These are phyloP conservation scores for Papilio gigon DNA, from an alignment of 2,888 invertebrate genomes.

Conservation along the genomic window DNA sequence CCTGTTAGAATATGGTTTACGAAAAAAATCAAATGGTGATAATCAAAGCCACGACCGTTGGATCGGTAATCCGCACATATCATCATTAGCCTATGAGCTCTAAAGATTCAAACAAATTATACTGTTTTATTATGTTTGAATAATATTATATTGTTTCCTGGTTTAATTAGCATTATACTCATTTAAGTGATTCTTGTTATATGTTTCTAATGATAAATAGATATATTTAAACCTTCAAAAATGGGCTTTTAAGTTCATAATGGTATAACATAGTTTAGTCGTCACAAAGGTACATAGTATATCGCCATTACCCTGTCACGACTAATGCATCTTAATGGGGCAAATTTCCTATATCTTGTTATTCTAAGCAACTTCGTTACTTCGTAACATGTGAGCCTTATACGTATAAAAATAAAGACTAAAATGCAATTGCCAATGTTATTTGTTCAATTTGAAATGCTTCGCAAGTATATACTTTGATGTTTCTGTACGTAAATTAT, in stretches of 20 bases:
- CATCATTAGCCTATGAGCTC: no score
- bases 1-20: no score
- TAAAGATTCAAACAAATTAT: no score
- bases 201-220: no score
- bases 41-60: no score
- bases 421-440: not conserved
- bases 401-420: not conserved
- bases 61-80: no score
- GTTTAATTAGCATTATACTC: no score
- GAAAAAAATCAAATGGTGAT: no score
- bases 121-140: not conserved
- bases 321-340: constrained; percentile 32
- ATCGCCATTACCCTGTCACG: constrained; percentile 25
- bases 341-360: constrained; percentile 28
- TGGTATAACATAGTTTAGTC: constrained; percentile 5
- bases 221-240: no score
- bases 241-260: not conserved
- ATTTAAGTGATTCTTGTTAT: no score
- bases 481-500: not conserved
- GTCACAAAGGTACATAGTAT: constrained; percentile 11
- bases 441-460: not conserved
- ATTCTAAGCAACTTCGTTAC: not conserved
- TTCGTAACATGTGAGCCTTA: constrained; percentile 13
- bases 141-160: no score
- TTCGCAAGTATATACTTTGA: not conserved